Evolutionary conservation across 2,113 vertebrate species (phyloP).

Genomic region (Gasterosteus nipponicus): DNA sequence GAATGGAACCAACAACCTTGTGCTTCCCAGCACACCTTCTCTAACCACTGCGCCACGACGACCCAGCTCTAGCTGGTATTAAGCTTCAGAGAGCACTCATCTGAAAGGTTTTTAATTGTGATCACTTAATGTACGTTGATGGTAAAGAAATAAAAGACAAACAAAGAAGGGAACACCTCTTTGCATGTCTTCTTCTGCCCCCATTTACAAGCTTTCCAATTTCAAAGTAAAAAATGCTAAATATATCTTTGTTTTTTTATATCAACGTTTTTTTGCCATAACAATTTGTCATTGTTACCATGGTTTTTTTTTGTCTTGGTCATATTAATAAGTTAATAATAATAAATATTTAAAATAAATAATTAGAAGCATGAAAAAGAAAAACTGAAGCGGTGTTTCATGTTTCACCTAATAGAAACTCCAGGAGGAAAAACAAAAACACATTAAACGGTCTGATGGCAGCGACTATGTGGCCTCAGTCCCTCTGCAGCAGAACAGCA

Average conservation of each 20-base stretch:
- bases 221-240: neutral
- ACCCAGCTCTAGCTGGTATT: neutral
- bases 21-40: no score
- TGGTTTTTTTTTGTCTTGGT: neutral
- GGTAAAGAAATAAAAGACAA: neutral
- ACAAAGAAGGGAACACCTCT: neutral
- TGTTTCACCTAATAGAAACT: slow-evolving; percentile 13
- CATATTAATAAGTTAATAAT: no score
- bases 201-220: neutral
- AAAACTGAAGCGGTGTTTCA: slow-evolving; percentile 40
- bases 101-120: neutral
- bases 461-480: slow-evolving; percentile 42
- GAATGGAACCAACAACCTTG: no score
- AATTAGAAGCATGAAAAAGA: neutral
- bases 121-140: neutral
- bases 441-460: slow-evolving; percentile 52
- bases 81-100: neutral
- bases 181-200: neutral
- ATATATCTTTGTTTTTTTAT: neutral
- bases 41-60: no score
- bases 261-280: neutral
- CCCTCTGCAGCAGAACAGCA: slow-evolving; percentile 38
- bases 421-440: neutral
- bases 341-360: no score
- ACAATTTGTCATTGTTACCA: neutral